Conservation (phyloP, 2,113 vertebrate genomes). For the Malurus alboscapulatus region DNA sequence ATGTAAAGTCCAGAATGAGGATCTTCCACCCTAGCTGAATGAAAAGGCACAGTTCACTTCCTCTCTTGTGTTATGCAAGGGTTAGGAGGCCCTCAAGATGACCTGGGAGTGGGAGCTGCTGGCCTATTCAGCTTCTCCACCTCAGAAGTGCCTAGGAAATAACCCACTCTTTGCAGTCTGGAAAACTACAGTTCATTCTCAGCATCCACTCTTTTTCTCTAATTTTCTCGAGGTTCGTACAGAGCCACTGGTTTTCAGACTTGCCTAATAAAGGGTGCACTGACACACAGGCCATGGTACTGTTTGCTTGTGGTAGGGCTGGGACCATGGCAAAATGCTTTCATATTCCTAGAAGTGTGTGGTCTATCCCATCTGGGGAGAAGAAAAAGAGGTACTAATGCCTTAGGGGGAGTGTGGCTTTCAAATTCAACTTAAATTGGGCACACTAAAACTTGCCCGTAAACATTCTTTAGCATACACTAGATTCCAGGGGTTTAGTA, state of each 20-base stretch:
- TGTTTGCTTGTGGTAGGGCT: neutral
- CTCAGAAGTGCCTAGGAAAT: neutral
- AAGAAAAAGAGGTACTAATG: neutral
- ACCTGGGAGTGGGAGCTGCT: neutral
- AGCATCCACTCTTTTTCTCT: neutral
- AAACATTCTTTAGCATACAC: neutral
- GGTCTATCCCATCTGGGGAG: neutral
- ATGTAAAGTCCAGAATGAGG: rapidly evolving
- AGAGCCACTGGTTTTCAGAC: neutral
- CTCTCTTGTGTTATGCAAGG: neutral
- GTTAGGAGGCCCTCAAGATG: neutral
- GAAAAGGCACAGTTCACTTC: neutral
- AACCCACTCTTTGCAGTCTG: neutral
- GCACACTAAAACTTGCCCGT: rapidly evolving
- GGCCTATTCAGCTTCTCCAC: neutral
- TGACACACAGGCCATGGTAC: neutral
- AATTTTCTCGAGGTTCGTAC: neutral
- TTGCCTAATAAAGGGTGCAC: rapidly evolving
- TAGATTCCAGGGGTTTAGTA: neutral
- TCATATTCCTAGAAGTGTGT: neutral
- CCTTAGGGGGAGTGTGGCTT: neutral
- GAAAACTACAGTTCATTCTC: neutral
- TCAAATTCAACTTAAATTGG: neutral
- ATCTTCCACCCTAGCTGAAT: neutral
- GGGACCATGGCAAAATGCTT: neutral